These are phyloP conservation scores for Sebastes iracundus DNA, from an alignment of 2,797 vertebrate species.

Conservation along the genomic window DNA sequence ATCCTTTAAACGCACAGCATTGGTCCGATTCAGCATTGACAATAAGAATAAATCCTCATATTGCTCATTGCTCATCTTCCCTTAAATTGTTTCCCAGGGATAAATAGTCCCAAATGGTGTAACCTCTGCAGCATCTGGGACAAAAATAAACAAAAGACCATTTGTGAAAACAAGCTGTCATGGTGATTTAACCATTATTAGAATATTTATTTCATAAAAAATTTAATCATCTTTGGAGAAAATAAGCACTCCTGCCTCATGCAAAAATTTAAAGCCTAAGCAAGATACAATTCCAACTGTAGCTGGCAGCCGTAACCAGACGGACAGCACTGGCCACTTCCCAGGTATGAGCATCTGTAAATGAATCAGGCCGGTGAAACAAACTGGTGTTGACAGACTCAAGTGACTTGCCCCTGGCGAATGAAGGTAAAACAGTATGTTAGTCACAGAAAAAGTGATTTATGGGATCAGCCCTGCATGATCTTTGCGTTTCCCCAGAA, in stretches of 20 bases:
- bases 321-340: neutral
- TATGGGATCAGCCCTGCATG: neutral
- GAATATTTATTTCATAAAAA: neutral
- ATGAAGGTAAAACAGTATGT: neutral
- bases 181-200: neutral
- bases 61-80: slow-evolving; percentile 3
- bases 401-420: neutral
- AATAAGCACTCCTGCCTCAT: neutral
- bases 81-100: slow-evolving; percentile 15
- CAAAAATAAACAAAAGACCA: neutral
- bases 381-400: slow-evolving; percentile 7
- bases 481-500: neutral
- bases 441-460: neutral
- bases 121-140: slow-evolving; percentile 26
- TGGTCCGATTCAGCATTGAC: neutral
- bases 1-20: slow-evolving; percentile 21
- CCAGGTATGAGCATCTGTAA: slow-evolving; percentile 27
- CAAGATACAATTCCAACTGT: slow-evolving; percentile 9
- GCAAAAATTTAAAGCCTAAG: neutral
- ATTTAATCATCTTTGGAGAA: neutral
- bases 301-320: neutral
- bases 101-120: neutral
- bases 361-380: slow-evolving; percentile 28
- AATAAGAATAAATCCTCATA: neutral
- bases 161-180: slow-evolving; percentile 7